Base-by-base conservation (phyloP, 2,797 vertebrate genomes). In the Microctenopoma steveboyesi region DNA sequence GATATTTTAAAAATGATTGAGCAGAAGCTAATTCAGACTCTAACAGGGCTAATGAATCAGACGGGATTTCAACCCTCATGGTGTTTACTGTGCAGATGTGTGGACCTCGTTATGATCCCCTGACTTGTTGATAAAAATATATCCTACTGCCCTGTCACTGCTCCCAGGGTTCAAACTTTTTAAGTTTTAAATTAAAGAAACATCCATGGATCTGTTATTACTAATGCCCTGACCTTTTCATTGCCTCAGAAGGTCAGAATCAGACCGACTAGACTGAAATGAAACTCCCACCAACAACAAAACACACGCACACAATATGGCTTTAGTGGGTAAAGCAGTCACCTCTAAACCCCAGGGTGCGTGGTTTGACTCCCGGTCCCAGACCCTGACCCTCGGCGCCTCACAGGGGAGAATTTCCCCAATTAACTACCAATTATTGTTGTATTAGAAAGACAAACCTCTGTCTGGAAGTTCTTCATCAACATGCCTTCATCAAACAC, bases 101-200 rank as follows among this genome's bases (percentile, higher is more conserved):
- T 65, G 55, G 56, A 75, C 62, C 25, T 73, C n/a, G 43, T 49
- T 61, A 16, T 58, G 65, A 65, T 72, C 52, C 49, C 71, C 64
- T 47, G 62, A 66, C 40, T 33, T 5, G 30, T 33, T 33, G 30
- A 64, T 25, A 63, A 55, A 56, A 61, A 35, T 42, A 10, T 14
- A 54, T 47, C 40, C 45, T 59, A 14, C 6, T 51, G 53, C 51
- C 1, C 25, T 33, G 30, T 33, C 30, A 33, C 28, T 30, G 30
- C 30, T 33, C 7, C 7, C 30, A 33, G 30, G 30, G 7, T 33
- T 33, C 7, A 33, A 33, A 33, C 30, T 5, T 33, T 5, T 33
- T 33, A 33, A 33, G 7, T 1, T 6, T 33, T 5, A 33, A 33
- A 33, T 33, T 33, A 33, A 33, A 33, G 30, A 33, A 33, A 5